Evolutionary conservation across 2,888 invertebrate species (phyloP).

Genomic region (Troides helena): DNA sequence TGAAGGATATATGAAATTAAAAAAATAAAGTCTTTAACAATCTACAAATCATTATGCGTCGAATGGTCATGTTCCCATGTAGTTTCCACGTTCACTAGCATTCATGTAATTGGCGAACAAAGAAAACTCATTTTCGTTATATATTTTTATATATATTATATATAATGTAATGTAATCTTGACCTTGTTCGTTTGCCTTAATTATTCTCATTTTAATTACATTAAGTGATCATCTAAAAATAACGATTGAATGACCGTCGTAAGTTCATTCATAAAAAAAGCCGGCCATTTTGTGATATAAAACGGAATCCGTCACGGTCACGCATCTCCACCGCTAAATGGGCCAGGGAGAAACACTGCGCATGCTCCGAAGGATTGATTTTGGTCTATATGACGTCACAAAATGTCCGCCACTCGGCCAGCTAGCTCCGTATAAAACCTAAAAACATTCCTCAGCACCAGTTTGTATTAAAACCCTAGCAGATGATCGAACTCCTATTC

Average conservation of each 20-base stretch:
- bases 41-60: no score
- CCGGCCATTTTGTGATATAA: slow-evolving; percentile 57
- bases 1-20: no score
- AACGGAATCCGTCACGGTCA: slow-evolving; percentile 56
- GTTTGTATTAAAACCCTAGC: slow-evolving; percentile 48
- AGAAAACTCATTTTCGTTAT: no score
- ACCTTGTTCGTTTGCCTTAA: not conserved
- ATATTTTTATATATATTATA: no score
- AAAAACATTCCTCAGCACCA: slow-evolving; percentile 53
- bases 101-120: no score
- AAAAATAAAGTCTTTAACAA: no score
- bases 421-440: slow-evolving; percentile 64
- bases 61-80: no score
- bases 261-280: slow-evolving; percentile 69
- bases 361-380: slow-evolving; percentile 71
- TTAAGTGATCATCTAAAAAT: slow-evolving; percentile 50
- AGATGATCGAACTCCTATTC: slow-evolving; percentile 41
- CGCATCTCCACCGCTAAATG: slow-evolving; percentile 51
- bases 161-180: not conserved
- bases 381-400: slow-evolving; percentile 70
- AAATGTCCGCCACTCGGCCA: slow-evolving; percentile 61
- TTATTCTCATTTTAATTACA: slow-evolving; percentile 26
- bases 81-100: no score
- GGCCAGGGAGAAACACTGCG: slow-evolving; percentile 70
- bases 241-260: slow-evolving; percentile 64